phyloP scores from a whole-genome alignment of 2,797 vertebrate species.

The Muscicapa comitata region DNA sequence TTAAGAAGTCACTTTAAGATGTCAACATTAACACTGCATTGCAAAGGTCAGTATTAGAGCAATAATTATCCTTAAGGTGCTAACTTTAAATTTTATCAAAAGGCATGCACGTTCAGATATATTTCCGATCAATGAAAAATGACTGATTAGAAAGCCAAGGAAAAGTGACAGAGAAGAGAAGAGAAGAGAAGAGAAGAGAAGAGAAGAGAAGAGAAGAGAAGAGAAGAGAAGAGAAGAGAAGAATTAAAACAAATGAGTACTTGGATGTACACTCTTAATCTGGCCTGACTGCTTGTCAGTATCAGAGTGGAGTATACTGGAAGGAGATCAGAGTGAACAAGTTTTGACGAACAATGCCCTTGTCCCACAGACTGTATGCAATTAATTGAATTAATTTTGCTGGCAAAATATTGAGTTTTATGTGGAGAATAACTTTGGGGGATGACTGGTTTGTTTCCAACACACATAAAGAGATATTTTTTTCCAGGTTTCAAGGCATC shows the following conservation, averaged over 20 bases:
- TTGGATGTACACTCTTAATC: accelerated
- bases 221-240: not conserved
- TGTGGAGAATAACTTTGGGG: not conserved
- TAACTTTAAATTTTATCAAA: not conserved
- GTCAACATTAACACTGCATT: not conserved
- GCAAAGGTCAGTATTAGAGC: not conserved
- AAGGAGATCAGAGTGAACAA: not conserved
- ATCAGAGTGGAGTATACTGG: not conserved
- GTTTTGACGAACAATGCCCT: not conserved
- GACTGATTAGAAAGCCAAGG: not conserved
- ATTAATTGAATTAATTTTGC: not conserved
- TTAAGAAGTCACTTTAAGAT: not conserved
- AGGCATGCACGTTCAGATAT: not conserved
- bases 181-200: not conserved
- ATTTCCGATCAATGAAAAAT: not conserved
- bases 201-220: not conserved
- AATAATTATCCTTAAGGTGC: not conserved
- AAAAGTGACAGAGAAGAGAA: not conserved
- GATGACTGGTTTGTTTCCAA: not conserved
- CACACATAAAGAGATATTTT: not conserved
- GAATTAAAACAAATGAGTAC: not conserved
- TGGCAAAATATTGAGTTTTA: not conserved
- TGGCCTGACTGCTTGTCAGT: not conserved
- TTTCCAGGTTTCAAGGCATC: not conserved
- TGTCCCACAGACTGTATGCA: not conserved